Percentiles rank a stretch among this genome's conserved stretches.
phyloP scores from a whole-genome alignment of 2,888 invertebrate genomes.

The Bugula neritina region DNA sequence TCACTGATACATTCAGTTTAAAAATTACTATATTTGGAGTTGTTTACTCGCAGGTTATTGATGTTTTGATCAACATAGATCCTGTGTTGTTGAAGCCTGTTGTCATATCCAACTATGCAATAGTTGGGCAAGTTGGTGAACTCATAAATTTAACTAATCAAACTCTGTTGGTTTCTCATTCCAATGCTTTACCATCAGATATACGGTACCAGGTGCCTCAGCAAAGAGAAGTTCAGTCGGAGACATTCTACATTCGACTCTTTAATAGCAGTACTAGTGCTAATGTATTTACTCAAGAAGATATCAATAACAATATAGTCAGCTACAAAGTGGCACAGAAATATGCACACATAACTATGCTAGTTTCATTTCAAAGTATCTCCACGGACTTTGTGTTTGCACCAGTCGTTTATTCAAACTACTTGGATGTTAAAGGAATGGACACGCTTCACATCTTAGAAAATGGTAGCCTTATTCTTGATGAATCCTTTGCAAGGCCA shows the following conservation, averaged over 20 bases:
- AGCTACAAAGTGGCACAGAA: background rate
- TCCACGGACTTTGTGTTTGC: conserved; percentile 9
- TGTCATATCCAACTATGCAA: background rate
- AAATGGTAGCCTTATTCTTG: background rate
- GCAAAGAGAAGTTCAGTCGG: background rate
- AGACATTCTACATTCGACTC: background rate
- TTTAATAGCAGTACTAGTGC: background rate
- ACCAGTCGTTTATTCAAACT: background rate
- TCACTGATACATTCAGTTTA: conserved; percentile 8
- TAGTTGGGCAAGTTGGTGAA: background rate
- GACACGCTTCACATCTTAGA: background rate
- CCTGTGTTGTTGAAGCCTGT: background rate
- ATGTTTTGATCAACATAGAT: conserved; percentile 1
- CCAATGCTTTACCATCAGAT: background rate
- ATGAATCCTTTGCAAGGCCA: background rate
- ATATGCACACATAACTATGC: background rate
- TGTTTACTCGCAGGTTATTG: background rate
- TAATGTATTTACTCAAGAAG: background rate
- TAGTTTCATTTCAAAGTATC: conserved; percentile 7
- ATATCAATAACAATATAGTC: background rate
- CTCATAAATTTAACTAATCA: background rate
- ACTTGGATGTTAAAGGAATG: background rate
- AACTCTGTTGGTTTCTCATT: background rate
- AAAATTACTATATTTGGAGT: background rate
- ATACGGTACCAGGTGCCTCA: background rate